Evolutionary conservation across 2,797 vertebrate species (phyloP).

Genomic region (Geotrypetes seraphini): DNA sequence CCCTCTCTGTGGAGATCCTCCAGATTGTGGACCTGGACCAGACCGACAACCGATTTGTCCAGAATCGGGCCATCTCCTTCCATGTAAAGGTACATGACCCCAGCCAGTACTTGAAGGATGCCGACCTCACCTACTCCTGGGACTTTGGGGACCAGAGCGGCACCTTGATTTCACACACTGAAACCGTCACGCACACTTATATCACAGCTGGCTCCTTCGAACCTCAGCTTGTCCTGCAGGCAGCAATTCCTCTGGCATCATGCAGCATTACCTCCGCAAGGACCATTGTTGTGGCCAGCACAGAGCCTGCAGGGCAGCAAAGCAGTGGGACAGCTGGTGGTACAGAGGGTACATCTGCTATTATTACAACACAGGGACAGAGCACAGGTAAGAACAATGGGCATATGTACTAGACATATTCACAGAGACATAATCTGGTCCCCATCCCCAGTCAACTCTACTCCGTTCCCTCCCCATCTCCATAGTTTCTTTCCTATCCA

Average conservation of each 20-base stretch:
- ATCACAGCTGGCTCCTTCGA: constrained; percentile 55
- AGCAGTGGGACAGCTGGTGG: neutral
- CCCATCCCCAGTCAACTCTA: too few relatives aligned
- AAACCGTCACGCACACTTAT: constrained; percentile 78
- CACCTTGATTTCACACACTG: constrained; percentile 76
- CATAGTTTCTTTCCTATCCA: too few relatives aligned
- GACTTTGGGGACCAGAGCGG: constrained; percentile 86
- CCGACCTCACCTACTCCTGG: constrained; percentile 85
- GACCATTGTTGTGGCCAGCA: constrained; percentile 34
- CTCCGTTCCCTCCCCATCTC: too few relatives aligned
- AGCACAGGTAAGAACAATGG: constrained; percentile 5
- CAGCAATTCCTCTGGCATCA: constrained; percentile 65
- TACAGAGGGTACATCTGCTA: too few relatives aligned
- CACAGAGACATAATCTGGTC: too few relatives aligned
- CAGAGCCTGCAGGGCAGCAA: neutral
- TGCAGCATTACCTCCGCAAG: constrained; percentile 47
- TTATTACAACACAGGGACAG: too few relatives aligned
- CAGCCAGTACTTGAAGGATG: constrained; percentile 66
- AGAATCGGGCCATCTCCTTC: constrained; percentile 78
- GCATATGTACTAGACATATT: too few relatives aligned
- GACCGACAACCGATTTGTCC: constrained; percentile 69
- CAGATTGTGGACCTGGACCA: constrained; percentile 67
- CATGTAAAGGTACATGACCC: constrained; percentile 78
- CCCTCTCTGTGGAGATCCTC: constrained; percentile 65
- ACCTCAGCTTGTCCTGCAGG: constrained; percentile 76